phyloP scores from a whole-genome alignment of 2,888 invertebrate species.

The Diplazon laetatorius region DNA sequence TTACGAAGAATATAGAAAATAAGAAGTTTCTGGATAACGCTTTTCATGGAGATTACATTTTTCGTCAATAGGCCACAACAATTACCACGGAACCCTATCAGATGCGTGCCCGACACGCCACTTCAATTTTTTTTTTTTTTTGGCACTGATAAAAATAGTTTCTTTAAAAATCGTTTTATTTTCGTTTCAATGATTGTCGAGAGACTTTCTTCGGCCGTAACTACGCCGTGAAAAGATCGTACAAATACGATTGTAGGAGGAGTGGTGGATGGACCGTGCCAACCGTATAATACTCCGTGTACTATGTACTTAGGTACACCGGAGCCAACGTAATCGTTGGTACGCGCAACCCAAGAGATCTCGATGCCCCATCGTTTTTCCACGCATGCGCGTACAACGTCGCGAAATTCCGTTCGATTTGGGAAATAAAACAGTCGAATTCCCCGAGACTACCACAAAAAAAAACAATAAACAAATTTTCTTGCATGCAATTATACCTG shows the following conservation, averaged over 20 bases:
- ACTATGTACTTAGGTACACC: constrained; percentile 59
- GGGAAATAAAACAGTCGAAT: too few relatives aligned
- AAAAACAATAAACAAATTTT: too few relatives aligned
- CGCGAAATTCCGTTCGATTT: constrained; percentile 6
- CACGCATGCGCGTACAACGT: neutral
- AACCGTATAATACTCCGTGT: constrained; percentile 38
- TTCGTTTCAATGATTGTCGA: neutral
- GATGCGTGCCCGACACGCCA: too few relatives aligned
- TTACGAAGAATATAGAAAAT: too few relatives aligned
- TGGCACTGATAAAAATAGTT: too few relatives aligned
- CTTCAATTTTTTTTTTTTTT: too few relatives aligned
- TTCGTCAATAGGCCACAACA: too few relatives aligned
- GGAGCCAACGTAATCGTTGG: constrained; percentile 53
- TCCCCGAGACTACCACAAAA: too few relatives aligned
- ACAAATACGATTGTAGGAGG: constrained; percentile 29
- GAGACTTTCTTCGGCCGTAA: constrained; percentile 22
- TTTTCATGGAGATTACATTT: too few relatives aligned
- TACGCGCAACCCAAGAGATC: constrained; percentile 50
- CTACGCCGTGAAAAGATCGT: neutral
- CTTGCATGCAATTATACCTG: too few relatives aligned
- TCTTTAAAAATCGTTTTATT: neutral
- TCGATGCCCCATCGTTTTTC: constrained; percentile 25
- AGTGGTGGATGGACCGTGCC: constrained; percentile 53
- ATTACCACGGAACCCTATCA: too few relatives aligned
- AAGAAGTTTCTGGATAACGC: too few relatives aligned